Evolutionary conservation across 2,113 vertebrate genomes (phyloP).

Genomic region (Chamaetylas fuelleborni): DNA sequence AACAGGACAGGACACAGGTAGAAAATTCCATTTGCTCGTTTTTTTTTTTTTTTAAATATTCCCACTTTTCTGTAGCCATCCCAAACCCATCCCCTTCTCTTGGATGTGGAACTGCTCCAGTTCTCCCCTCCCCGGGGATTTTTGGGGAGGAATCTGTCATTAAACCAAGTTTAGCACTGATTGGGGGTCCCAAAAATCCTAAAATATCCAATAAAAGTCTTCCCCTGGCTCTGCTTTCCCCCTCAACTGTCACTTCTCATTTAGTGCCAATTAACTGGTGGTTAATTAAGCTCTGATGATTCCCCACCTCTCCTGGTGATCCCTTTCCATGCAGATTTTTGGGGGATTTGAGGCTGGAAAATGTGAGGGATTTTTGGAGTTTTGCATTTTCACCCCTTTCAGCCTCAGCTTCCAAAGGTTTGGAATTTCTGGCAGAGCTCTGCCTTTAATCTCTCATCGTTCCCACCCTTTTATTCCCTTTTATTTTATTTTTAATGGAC

Average conservation of each 20-base stretch:
- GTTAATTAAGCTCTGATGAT: neutral
- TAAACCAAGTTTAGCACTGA: neutral
- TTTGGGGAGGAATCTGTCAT: constrained; percentile 25
- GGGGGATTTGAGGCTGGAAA: neutral
- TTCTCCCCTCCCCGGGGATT: neutral
- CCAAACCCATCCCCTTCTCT: constrained; percentile 53
- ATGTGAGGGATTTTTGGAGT: neutral
- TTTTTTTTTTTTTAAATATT: constrained; percentile 23
- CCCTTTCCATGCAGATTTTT: fast-evolving
- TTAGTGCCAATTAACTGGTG: neutral
- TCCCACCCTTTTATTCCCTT: neutral
- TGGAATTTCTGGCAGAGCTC: neutral
- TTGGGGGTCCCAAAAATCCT: neutral
- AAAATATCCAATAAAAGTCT: neutral
- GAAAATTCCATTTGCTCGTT: constrained; percentile 78
- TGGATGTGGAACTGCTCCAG: constrained; percentile 4
- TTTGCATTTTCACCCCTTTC: neutral
- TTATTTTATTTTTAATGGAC: neutral
- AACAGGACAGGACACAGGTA: constrained; percentile 92
- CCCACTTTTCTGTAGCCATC: constrained; percentile 52
- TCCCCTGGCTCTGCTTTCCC: neutral
- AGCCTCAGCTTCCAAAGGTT: neutral
- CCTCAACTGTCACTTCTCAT: neutral
- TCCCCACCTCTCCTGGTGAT: neutral
- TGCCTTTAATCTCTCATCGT: neutral